Conservation (phyloP, 2,888 invertebrate species). For the Saturnia pavonia region DNA sequence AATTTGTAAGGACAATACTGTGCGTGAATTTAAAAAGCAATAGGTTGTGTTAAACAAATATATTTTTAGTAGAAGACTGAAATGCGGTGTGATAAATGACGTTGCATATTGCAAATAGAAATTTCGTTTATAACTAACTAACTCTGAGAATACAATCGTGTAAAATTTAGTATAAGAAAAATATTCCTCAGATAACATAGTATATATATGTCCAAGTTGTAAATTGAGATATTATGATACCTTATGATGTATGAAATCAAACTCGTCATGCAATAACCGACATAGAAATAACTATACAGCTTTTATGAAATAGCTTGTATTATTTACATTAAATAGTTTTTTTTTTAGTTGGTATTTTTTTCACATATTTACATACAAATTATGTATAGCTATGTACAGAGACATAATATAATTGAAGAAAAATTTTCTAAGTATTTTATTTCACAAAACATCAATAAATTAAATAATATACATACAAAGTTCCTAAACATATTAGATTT, state of each 20-base stretch:
- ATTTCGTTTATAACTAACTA: too few relatives aligned
- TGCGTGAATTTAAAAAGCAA: not conserved
- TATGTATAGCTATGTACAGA: not conserved
- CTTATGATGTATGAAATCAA: not conserved
- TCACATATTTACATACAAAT: not conserved
- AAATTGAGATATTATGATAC: not conserved
- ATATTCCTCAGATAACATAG: slow-evolving; percentile 14
- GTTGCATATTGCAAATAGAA: not conserved
- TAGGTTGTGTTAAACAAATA: slow-evolving; percentile 8
- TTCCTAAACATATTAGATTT: too few relatives aligned
- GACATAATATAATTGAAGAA: too few relatives aligned
- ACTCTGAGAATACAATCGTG: not conserved
- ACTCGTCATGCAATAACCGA: not conserved
- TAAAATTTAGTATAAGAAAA: slow-evolving; percentile 10
- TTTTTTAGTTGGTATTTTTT: not conserved
- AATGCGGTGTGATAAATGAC: not conserved
- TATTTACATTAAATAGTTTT: not conserved
- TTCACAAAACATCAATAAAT: too few relatives aligned
- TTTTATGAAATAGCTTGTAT: not conserved
- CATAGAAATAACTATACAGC: not conserved
- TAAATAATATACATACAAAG: too few relatives aligned
- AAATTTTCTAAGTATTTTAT: too few relatives aligned
- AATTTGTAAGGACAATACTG: not conserved
- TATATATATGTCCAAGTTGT: slow-evolving; percentile 9
- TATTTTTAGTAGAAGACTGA: slow-evolving; percentile 8